Percentiles rank a stretch among this genome's conserved stretches.
Evolutionary conservation across 2,113 vertebrate genomes (phyloP).

Genomic region (Nestor notabilis): DNA sequence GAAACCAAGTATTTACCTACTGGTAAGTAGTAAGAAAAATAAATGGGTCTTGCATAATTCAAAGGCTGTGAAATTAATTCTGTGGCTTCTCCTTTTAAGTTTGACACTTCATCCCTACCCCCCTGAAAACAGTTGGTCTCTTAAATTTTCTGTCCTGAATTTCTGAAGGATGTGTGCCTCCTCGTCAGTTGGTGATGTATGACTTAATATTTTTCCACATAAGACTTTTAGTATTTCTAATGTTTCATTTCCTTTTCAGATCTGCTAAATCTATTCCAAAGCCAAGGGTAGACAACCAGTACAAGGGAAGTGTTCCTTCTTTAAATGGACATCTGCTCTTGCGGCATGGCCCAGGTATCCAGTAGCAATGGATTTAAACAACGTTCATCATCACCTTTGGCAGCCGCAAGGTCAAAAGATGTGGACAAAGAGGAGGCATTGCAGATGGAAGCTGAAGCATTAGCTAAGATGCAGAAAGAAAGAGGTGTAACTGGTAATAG

Average conservation of each 20-base stretch:
- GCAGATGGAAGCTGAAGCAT: conserved; percentile 95
- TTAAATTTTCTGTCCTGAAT: not conserved
- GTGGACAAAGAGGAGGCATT: conserved; percentile 96
- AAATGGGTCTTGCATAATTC: not conserved
- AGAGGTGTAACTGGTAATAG: conserved; percentile 70
- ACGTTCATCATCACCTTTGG: conserved; percentile 74
- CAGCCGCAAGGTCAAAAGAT: conserved; percentile 78
- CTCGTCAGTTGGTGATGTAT: not conserved
- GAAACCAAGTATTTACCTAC: not conserved
- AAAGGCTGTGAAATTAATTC: not conserved
- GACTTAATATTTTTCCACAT: not conserved
- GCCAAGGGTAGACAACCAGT: not conserved
- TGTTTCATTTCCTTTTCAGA: conserved; percentile 57
- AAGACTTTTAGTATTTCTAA: not conserved
- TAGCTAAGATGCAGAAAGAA: conserved; percentile 90
- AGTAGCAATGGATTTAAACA: conserved; percentile 88
- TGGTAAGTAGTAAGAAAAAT: not conserved
- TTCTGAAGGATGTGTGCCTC: not conserved
- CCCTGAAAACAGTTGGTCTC: rapidly evolving
- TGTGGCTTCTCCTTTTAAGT: not conserved
- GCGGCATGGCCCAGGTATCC: conserved; percentile 93
- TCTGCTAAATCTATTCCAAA: conserved; percentile 14
- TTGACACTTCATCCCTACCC: too few relatives aligned
- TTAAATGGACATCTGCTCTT: conserved; percentile 78
- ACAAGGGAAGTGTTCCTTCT: conserved; percentile 39